Evolutionary conservation across 2,113 vertebrate species (phyloP).

Genomic region (Amblyornis subalaris): DNA sequence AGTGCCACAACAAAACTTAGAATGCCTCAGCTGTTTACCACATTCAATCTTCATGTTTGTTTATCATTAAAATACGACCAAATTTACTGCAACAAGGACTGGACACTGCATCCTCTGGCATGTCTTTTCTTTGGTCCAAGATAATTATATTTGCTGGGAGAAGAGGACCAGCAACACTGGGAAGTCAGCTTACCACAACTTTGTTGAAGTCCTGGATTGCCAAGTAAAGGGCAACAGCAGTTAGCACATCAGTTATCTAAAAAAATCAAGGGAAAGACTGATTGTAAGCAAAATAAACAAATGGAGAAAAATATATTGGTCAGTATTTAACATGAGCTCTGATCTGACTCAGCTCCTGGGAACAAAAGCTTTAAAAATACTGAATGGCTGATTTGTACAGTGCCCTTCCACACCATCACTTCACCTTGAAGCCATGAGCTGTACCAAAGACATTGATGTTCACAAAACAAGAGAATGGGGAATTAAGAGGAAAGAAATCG

Average conservation of each 20-base stretch:
- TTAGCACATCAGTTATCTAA: constrained; percentile 88
- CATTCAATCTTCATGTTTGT: not conserved
- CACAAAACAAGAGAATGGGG: not conserved
- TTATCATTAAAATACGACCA: not conserved
- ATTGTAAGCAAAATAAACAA: not conserved
- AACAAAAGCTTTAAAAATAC: not conserved
- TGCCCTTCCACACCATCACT: not conserved
- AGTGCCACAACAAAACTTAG: not conserved
- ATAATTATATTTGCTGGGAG: not conserved
- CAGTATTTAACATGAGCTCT: not conserved
- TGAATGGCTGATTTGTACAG: not conserved
- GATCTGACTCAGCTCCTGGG: not conserved
- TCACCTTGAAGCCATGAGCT: not conserved
- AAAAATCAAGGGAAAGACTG: not conserved
- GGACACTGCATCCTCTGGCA: not conserved
- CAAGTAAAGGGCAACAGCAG: constrained; percentile 90
- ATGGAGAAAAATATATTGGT: not conserved
- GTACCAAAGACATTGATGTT: not conserved
- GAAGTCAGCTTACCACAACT: constrained; percentile 82
- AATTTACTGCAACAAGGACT: not conserved
- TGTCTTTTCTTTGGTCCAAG: not conserved
- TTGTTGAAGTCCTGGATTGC: constrained; percentile 93
- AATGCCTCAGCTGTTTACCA: not conserved
- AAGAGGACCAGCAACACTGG: not conserved
- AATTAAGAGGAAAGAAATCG: not conserved